Percentiles rank a stretch among this genome's conserved stretches.
phyloP scores from a whole-genome alignment of 1,140 invertebrate genomes.

The Ceratina australensis region DNA sequence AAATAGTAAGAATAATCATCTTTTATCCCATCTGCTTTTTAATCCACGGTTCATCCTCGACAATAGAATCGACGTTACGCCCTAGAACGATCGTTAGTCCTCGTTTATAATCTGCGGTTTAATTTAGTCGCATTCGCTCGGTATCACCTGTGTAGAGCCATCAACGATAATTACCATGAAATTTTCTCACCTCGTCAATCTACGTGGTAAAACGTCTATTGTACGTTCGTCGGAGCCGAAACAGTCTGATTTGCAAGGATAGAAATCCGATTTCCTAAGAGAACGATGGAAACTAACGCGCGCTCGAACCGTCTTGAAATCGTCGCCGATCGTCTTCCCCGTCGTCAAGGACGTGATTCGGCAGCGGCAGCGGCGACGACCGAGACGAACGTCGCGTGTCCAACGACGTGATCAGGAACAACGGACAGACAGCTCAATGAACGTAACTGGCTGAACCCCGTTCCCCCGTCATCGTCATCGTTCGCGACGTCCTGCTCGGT shows the following conservation, averaged over 20 bases:
- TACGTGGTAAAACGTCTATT: conserved; percentile 28
- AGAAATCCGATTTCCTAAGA: conserved; percentile 35
- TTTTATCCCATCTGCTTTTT: conserved; percentile 15
- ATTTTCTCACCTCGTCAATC: neutral
- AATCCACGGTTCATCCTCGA: conserved; percentile 27
- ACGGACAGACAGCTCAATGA: neutral
- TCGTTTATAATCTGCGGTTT: conserved; percentile 51
- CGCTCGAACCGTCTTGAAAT: neutral
- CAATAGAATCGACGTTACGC: conserved; percentile 66
- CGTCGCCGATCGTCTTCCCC: neutral
- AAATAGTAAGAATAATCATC: conserved; percentile 68
- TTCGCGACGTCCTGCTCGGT: conserved; percentile 4
- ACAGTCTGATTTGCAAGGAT: conserved; percentile 31
- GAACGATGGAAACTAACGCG: conserved; percentile 38
- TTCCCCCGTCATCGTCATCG: conserved; percentile 10
- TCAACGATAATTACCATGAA: neutral
- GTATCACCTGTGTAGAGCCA: neutral
- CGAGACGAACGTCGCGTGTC: neutral
- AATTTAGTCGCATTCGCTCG: neutral
- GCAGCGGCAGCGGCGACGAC: neutral
- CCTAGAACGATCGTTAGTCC: conserved; percentile 53
- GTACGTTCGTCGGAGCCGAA: conserved; percentile 57
- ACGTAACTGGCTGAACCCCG: neutral
- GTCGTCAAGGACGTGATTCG: neutral
- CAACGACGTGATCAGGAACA: neutral